These are phyloP conservation scores for Myiozetetes cayanensis DNA, from an alignment of 2,113 vertebrate species.

Conservation along the genomic window DNA sequence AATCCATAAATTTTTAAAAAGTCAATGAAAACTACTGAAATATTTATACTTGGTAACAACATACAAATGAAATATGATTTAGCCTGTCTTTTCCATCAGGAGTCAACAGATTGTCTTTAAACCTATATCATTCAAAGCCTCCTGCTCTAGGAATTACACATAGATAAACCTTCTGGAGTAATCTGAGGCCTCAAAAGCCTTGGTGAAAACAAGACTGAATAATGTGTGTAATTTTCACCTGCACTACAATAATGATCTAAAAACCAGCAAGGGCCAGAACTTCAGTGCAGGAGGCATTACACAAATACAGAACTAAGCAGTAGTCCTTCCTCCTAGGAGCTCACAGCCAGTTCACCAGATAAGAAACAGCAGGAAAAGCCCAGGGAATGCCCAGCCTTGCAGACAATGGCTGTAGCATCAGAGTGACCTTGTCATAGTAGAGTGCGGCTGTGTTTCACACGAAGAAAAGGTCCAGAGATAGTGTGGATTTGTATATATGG, in stretches of 20 bases:
- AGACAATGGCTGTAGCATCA: not conserved
- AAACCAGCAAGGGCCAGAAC: not conserved
- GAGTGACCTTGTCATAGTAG: not conserved
- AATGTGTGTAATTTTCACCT: not conserved
- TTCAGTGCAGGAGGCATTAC: not conserved
- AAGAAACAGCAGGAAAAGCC: not conserved
- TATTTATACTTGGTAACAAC: not conserved
- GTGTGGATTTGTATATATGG: not conserved
- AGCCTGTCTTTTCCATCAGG: not conserved
- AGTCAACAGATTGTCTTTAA: not conserved
- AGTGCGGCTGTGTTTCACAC: not conserved
- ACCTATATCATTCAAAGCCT: not conserved
- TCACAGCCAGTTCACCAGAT: not conserved
- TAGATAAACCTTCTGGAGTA: not conserved
- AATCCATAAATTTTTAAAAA: not conserved
- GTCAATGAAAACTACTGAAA: not conserved
- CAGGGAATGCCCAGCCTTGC: not conserved
- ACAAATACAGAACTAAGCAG: not conserved
- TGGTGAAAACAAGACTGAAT: not conserved
- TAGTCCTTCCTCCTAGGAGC: not conserved
- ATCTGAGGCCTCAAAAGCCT: not conserved
- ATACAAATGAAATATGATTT: not conserved
- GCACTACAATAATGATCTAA: not conserved
- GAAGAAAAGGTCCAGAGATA: not conserved
- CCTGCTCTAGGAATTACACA: not conserved